A percentile compares a stretch with the other conserved stretches of the same genome.
These are phyloP conservation scores for Didymodactylos carnosus DNA, from an alignment of 2,888 invertebrate genomes.

Conservation along the genomic window DNA sequence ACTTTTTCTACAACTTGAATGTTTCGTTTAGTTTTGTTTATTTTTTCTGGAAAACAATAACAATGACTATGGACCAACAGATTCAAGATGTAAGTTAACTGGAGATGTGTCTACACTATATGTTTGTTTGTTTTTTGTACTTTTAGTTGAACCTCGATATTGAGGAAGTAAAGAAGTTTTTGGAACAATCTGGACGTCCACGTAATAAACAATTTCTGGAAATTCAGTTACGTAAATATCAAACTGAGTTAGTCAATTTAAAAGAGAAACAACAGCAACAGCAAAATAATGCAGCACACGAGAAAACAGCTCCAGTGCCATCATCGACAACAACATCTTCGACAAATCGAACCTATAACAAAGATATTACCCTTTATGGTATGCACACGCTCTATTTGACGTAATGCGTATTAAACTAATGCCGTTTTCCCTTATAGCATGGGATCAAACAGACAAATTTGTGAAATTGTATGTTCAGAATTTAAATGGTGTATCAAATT, in stretches of 20 bases:
- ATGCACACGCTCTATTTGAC: too few relatives aligned
- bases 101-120: too few relatives aligned
- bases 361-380: slow-evolving; percentile 34
- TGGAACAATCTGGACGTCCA: slow-evolving; percentile 46
- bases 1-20: too few relatives aligned
- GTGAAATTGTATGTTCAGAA: slow-evolving; percentile 64
- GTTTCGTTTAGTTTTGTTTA: too few relatives aligned
- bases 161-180: slow-evolving; percentile 48
- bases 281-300: neutral
- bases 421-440: too few relatives aligned
- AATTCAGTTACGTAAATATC: slow-evolving; percentile 52
- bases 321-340: neutral
- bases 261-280: slow-evolving; percentile 18
- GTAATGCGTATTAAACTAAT: too few relatives aligned
- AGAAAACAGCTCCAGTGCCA: neutral
- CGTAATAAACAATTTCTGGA: slow-evolving; percentile 51
- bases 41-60: too few relatives aligned
- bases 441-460: slow-evolving; percentile 72
- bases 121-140: too few relatives aligned
- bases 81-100: neutral
- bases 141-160: slow-evolving; percentile 40
- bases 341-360: slow-evolving; percentile 2
- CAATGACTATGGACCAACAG: neutral
- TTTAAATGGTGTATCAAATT: slow-evolving; percentile 51
- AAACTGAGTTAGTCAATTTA: slow-evolving; percentile 45